Conservation (phyloP, 1,140 invertebrate species). For the Cydia fagiglandana region DNA sequence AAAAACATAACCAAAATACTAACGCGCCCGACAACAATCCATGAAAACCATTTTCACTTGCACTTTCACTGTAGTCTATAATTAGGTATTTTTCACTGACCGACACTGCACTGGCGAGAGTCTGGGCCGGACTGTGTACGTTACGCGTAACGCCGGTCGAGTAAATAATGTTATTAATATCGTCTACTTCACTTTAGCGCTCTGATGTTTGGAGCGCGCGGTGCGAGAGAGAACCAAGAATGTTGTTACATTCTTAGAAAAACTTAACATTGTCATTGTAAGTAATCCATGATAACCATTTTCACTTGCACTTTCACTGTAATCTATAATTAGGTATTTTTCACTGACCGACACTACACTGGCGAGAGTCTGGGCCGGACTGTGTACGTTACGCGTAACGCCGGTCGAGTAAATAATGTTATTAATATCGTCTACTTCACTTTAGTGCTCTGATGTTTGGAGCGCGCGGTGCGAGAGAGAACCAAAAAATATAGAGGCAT, state of each 20-base stretch:
- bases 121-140: slow-evolving; percentile 11
- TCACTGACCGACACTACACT: neutral
- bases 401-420: slow-evolving; percentile 45
- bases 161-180: slow-evolving; percentile 57
- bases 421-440: slow-evolving; percentile 64
- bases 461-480: slow-evolving; percentile 39
- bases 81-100: too few species aligned
- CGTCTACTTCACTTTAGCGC: slow-evolving; percentile 52
- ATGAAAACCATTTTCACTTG: slow-evolving; percentile 58
- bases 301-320: slow-evolving; percentile 11
- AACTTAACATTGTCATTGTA: too few species aligned
- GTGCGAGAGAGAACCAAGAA: slow-evolving; percentile 37
- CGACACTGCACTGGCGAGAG: slow-evolving; percentile 29
- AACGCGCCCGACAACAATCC: slow-evolving; percentile 59
- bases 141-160: slow-evolving; percentile 34
- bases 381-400: slow-evolving; percentile 29
- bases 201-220: slow-evolving; percentile 36
- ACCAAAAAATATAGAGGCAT: neutral
- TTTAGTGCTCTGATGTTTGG: slow-evolving; percentile 35
- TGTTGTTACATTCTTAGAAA: too few species aligned
- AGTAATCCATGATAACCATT: slow-evolving; percentile 68
- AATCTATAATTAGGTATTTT: too few species aligned
- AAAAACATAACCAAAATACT: slow-evolving; percentile 36
- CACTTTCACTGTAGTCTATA: neutral
- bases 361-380: slow-evolving; percentile 32